Evolutionary conservation across 2,113 vertebrate genomes (phyloP), one percentile per base, ranked within the genome.

Genomic region (Tonatia bakeri): DNA sequence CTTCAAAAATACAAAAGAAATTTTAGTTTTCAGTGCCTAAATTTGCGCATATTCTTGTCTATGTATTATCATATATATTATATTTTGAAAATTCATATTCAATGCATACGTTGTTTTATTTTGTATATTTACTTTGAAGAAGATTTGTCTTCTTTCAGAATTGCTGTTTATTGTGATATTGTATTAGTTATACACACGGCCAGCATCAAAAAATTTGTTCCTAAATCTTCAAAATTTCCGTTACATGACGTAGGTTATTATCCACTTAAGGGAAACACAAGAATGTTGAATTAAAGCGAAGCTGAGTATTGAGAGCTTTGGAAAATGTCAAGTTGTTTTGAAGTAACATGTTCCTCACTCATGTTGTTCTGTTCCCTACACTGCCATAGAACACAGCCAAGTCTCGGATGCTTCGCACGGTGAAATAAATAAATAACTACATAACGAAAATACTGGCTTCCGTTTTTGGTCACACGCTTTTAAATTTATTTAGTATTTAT

Each of bases 251-350:
- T 94, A 92, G 50, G 88, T 36, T 43, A 79, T 86, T 93, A 97
- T 47, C 16, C 64, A 96, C 61, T 88, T 94, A 72, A 90, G 61
- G 52, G 5, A 69, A 97, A 4, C 75, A 15, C 59, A 36, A 11
- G 28, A 64, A 89, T 75, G 75, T 12, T 72, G 91, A 96, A 88
- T 96, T 95, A 87, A 96, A 95, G 92, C 43, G 36, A 83, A 38
- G 20, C 72, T 92, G 69, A 65, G 54, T 70, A 38, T n/a, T 79
- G 33, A 96, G 88, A 97, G 82, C 33, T 79, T 91, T 89, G 85
- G 67, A 90, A 56, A 96, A 97, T 96, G 76, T 81, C 94, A 6
- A 4, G 64, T 96, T 97, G 94, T 87, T 98, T 95, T 97, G 73
- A 98, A 97, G 4, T 77, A 84, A 65, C 85, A 75, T 1, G 38